phyloP scores from a whole-genome alignment of 1,140 invertebrate species.

The Heliconius himera region DNA sequence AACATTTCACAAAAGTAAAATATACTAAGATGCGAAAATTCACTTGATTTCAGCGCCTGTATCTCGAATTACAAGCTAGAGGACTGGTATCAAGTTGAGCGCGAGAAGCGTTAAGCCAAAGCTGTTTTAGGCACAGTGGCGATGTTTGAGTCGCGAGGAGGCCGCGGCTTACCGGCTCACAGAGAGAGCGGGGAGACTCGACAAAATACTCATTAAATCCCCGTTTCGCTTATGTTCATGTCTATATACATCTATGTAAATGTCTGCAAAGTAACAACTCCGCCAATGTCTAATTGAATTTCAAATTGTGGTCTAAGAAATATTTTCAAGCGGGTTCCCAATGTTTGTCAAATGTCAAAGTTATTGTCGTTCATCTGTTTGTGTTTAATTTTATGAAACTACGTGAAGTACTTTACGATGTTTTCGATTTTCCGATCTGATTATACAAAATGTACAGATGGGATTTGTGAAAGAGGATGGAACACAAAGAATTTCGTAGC shows the following conservation, averaged over 20 bases:
- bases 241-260: constrained; percentile 47
- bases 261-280: constrained; percentile 43
- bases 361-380: neutral
- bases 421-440: neutral
- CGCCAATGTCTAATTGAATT: constrained; percentile 45
- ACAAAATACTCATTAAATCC: constrained; percentile 71
- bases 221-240: constrained; percentile 66
- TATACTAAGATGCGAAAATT: constrained; percentile 65
- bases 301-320: constrained; percentile 12
- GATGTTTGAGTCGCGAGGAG: constrained; percentile 69
- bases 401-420: neutral
- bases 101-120: constrained; percentile 70
- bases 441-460: neutral
- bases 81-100: constrained; percentile 69
- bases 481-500: neutral
- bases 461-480: neutral
- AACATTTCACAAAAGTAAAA: neutral
- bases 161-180: constrained; percentile 68
- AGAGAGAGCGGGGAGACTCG: constrained; percentile 55
- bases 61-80: constrained; percentile 75
- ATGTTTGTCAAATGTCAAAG: neutral
- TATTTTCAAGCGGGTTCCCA: neutral
- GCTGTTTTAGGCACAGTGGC: constrained; percentile 63
- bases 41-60: constrained; percentile 74
- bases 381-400: neutral